These are phyloP conservation scores for Ceramica pisi DNA, from an alignment of 2,888 invertebrate species.

Conservation along the genomic window DNA sequence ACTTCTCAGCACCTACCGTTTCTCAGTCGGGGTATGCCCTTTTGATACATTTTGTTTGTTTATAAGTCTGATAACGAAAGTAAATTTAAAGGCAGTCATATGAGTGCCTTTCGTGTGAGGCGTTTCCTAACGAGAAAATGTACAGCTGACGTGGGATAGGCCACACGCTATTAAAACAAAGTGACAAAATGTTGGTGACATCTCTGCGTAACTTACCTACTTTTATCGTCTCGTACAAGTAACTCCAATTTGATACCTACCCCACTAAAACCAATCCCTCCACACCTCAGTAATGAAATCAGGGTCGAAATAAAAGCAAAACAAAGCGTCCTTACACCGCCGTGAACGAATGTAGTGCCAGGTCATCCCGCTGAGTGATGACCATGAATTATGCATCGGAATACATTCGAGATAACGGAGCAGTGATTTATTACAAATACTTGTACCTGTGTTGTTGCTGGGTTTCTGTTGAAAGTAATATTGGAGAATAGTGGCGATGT, in stretches of 20 bases:
- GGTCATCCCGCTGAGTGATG: conserved; percentile 79
- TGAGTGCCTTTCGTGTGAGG: no score
- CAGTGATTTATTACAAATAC: conserved; percentile 73
- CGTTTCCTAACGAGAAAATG: no score
- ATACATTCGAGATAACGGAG: conserved; percentile 78
- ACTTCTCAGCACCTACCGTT: no score
- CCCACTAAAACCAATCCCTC: conserved; percentile 13
- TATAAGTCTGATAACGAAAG: no score
- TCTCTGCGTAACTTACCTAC: not conserved
- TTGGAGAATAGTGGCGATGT: conserved; percentile 1
- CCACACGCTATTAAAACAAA: no score
- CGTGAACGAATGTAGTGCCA: conserved; percentile 43
- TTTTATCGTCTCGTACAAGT: not conserved
- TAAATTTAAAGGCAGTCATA: no score
- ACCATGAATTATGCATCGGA: conserved; percentile 83
- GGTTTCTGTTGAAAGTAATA: conserved; percentile 16
- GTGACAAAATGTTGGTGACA: not conserved
- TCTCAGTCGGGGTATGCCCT: no score
- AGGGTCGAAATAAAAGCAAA: conserved; percentile 52
- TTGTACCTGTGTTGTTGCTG: conserved; percentile 53
- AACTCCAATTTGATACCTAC: conserved; percentile 11
- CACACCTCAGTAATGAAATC: conserved; percentile 48
- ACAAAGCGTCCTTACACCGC: conserved; percentile 46
- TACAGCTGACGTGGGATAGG: no score
- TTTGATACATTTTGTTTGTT: no score